A percentile compares a stretch with the other conserved stretches of the same genome.
Conservation (phyloP, 2,797 vertebrate species). For the Gallinago nigripennis region DNA sequence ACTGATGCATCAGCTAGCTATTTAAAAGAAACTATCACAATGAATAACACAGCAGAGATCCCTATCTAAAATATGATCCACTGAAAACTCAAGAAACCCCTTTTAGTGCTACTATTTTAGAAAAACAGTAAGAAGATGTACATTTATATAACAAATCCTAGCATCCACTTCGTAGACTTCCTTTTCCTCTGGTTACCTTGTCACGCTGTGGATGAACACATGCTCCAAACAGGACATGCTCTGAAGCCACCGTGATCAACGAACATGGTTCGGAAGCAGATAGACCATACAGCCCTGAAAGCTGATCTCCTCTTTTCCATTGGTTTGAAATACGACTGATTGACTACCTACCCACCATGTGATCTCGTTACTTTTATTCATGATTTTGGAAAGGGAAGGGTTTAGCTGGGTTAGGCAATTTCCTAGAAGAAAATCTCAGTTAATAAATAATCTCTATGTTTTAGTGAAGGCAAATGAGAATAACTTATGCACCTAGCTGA, state of each 20-base stretch:
- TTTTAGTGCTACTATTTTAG: background rate
- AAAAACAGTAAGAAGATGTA: background rate
- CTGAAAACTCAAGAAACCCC: background rate
- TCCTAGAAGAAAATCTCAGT: background rate
- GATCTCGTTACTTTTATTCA: background rate
- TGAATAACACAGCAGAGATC: background rate
- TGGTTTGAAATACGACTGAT: background rate
- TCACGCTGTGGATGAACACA: background rate
- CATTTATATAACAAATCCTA: background rate
- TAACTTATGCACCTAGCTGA: background rate
- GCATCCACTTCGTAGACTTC: background rate
- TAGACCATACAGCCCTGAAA: background rate
- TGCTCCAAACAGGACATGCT: accelerated
- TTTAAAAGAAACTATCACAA: background rate
- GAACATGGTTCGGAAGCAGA: accelerated
- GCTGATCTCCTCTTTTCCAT: background rate
- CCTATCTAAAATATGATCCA: background rate
- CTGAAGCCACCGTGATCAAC: accelerated
- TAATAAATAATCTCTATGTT: background rate
- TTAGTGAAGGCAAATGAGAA: slow-evolving; percentile 1
- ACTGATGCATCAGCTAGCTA: background rate
- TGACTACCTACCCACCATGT: background rate
- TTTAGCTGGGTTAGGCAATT: background rate
- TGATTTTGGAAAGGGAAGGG: background rate
- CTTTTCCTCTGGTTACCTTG: background rate